A percentile compares a stretch with the other conserved stretches of the same genome.
Evolutionary conservation across 2,888 invertebrate species (phyloP).

Genomic region (Synergus laeviventris): DNA sequence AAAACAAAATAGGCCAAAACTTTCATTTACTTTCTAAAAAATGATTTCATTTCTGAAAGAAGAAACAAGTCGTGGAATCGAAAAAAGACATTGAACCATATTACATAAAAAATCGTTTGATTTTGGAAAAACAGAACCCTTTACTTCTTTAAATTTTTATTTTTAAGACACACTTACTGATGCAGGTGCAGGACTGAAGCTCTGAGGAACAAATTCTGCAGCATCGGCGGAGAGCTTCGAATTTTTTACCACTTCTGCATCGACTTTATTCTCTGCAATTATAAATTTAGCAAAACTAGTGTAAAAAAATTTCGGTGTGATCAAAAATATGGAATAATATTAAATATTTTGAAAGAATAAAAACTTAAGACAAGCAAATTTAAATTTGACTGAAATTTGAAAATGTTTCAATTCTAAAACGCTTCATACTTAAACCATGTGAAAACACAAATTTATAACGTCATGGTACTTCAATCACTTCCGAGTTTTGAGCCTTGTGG

Average conservation of each 20-base stretch:
- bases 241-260: slow-evolving; percentile 60
- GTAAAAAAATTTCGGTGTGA: neutral
- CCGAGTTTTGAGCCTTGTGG: neutral
- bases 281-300: neutral
- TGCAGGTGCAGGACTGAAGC: slow-evolving; percentile 42
- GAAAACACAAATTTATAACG: neutral
- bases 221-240: slow-evolving; percentile 67
- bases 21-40: no score
- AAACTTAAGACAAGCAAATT: neutral
- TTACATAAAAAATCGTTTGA: neutral
- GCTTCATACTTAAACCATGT: neutral
- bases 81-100: neutral
- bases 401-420: neutral
- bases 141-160: neutral
- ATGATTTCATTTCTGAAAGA: no score
- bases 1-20: no score
- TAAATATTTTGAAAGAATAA: neutral
- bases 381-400: neutral
- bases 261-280: slow-evolving; percentile 29
- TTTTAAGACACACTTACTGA: slow-evolving; percentile 24
- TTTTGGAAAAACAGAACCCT: neutral
- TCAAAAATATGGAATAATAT: neutral
- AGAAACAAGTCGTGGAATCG: no score
- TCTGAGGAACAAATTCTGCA: slow-evolving; percentile 68
- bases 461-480: neutral